Evolutionary conservation across 2,797 vertebrate species (phyloP), one percentile per base, ranked within the genome.

Genomic region (Lithobates pipiens): DNA sequence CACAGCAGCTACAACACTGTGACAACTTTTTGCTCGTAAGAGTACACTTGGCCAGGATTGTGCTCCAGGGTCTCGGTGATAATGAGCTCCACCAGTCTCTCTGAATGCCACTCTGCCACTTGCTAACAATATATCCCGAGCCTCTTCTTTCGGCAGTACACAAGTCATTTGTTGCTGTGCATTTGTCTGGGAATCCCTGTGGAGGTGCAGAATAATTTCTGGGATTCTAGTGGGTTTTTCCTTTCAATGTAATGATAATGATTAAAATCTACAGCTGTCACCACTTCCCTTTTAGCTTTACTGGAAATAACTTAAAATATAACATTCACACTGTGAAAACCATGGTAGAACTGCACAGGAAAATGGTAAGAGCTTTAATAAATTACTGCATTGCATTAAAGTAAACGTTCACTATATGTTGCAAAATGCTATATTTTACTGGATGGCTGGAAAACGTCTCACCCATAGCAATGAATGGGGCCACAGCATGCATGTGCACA

Each of bases 161-260:
- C 46, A 82, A 82, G 70, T 61, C 32, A 73, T 73, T 82, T 82
- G 80, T 82, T 32, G 46, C 69, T 32, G 80, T 63, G 36, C 39
- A 25, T 73, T 34, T 82, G 69, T 82, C 80, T 82, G 69, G 18
- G 80, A 72, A 36, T 73, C 80, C 80, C 80, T 29, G 80, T n/a
- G 77, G 23, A 73, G 82, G 76, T 16, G 11, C 68, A 71, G 8
- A 13, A 54, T 87, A 69, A 13, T 44, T 42, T 69, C 46, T 61
- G 72, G 76, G 79, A 80, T 82, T 36, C 50, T 65, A 80, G 70
- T 79, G 63, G 69, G 71, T 81, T 83, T 61, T 88, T 82, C 86
- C 36, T 63, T 81, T 84, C 57, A 77, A 13, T 21, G 75, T 86
- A 25, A 69, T 77, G 29, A 73, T 50, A 63, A 44, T 5, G 15